Evolutionary conservation across 2,797 vertebrate genomes (phyloP).

Genomic region (Naso thynnoides): DNA sequence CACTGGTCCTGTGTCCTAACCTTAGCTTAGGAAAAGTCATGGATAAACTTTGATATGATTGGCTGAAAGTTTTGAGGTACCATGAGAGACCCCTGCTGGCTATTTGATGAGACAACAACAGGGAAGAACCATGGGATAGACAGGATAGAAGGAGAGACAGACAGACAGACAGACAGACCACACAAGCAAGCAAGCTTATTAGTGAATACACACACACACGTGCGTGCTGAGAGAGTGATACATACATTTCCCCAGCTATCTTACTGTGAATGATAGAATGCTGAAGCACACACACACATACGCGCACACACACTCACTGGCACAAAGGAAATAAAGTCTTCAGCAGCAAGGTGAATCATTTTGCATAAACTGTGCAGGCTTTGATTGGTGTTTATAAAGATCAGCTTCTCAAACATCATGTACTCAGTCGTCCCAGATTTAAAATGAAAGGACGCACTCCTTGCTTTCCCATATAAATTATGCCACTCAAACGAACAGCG

Average conservation of each 20-base stretch:
- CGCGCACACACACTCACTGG: background rate
- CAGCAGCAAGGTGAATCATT: conserved; percentile 7
- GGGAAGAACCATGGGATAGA: background rate
- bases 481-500: conserved; percentile 36
- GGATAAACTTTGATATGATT: conserved; percentile 22
- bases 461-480: conserved; percentile 43
- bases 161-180: conserved; percentile 5
- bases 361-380: conserved; percentile 3
- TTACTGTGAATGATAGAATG: conserved; percentile 8
- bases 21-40: background rate
- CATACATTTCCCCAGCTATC: background rate
- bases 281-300: background rate
- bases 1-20: background rate
- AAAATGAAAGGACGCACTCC: conserved; percentile 30
- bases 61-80: conserved; percentile 21
- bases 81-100: conserved; percentile 51
- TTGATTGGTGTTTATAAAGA: conserved; percentile 30
- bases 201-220: conserved; percentile 5
- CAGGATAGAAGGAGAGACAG: conserved; percentile 2
- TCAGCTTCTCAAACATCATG: conserved; percentile 35
- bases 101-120: conserved; percentile 23
- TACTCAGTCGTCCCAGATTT: conserved; percentile 31
- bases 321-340: background rate
- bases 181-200: background rate
- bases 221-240: background rate